phyloP scores from a whole-genome alignment of 2,797 vertebrate species.

The Sternarchorhynchus goeldii region DNA sequence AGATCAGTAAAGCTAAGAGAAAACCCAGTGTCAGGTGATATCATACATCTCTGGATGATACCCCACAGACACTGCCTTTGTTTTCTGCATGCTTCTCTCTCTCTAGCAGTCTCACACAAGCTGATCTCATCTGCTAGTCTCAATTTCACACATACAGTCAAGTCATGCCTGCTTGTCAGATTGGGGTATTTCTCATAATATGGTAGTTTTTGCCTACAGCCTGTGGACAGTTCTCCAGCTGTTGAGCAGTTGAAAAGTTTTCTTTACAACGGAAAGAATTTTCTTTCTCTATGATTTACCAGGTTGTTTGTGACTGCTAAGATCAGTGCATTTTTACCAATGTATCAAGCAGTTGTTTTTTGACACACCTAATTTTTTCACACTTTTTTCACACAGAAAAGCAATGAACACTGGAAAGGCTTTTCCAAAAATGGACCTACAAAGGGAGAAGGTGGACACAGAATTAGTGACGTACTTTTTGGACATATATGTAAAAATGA shows the following conservation, averaged over 20 bases:
- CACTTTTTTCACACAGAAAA: too few species aligned
- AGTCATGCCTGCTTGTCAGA: too few species aligned
- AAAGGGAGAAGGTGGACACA: too few species aligned
- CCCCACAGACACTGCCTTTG: background rate
- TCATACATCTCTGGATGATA: background rate
- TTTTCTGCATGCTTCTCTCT: background rate
- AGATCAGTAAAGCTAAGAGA: background rate
- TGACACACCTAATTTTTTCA: background rate
- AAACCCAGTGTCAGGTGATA: background rate
- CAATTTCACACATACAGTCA: background rate
- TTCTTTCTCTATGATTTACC: background rate
- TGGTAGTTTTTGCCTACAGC: background rate
- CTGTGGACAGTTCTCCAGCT: too few species aligned
- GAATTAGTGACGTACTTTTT: too few species aligned
- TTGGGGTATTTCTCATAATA: too few species aligned
- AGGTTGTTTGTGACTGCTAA: background rate
- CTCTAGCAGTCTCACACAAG: background rate
- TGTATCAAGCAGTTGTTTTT: background rate
- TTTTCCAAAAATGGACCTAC: too few species aligned
- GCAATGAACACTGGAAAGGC: too few species aligned
- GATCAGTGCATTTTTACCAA: background rate
- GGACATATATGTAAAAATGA: too few species aligned
- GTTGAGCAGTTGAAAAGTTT: background rate
- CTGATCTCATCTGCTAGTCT: background rate
- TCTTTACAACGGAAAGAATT: background rate